phyloP scores from a whole-genome alignment of 2,888 invertebrate genomes.

The Andricus quercusramuli region DNA sequence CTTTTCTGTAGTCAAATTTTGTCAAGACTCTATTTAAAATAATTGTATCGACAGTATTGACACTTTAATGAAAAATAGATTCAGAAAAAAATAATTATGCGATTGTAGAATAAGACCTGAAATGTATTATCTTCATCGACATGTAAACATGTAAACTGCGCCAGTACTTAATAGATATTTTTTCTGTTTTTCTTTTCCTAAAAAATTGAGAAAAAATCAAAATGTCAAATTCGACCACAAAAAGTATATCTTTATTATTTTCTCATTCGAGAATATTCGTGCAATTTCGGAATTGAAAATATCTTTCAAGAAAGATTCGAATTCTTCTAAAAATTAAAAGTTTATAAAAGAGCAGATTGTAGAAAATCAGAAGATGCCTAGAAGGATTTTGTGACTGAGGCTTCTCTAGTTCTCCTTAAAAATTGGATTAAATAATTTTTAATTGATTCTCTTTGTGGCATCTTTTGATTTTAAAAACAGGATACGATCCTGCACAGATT shows the following conservation, averaged over 20 bases:
- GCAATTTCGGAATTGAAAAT: not conserved
- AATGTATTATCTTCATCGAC: constrained; percentile 19
- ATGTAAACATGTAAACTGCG: constrained; percentile 20
- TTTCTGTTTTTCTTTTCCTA: constrained; percentile 2
- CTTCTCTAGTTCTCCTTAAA: not conserved
- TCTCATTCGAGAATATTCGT: constrained; percentile 8
- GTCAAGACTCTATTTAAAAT: too few relatives aligned
- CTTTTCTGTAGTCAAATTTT: too few relatives aligned
- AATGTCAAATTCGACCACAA: too few relatives aligned
- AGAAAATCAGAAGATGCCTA: not conserved
- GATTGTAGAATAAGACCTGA: not conserved
- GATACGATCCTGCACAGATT: not conserved
- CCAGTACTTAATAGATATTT: constrained; percentile 9
- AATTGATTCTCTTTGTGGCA: not conserved
- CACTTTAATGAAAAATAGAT: too few relatives aligned
- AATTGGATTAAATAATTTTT: not conserved
- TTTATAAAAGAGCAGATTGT: not conserved
- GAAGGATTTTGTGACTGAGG: not conserved
- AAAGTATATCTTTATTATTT: constrained; percentile 36
- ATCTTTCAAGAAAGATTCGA: not conserved
- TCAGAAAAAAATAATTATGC: not conserved
- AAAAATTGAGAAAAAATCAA: too few relatives aligned
- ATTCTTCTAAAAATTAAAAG: not conserved
- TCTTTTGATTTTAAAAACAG: not conserved
- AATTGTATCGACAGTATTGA: too few relatives aligned